Conservation (phyloP, 2,113 vertebrate genomes). For the Microtus montanus region DNA sequence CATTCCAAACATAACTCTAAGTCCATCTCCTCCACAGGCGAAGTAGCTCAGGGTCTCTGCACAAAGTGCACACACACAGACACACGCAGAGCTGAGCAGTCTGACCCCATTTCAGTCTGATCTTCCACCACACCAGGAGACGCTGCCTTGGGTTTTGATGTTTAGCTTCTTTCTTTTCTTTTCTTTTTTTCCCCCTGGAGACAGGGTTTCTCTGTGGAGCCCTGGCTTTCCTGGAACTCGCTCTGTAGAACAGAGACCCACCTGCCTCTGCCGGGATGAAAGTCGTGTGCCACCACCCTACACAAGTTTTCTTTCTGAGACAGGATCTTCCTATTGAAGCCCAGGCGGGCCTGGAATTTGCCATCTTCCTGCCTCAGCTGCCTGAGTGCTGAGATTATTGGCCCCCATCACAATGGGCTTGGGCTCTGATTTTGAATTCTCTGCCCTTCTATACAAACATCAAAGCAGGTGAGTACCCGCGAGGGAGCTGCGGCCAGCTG, state of each 20-base stretch:
- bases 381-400: neutral
- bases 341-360: neutral
- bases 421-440: neutral
- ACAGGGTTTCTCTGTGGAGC: neutral
- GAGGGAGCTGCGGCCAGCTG: neutral
- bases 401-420: neutral
- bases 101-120: neutral
- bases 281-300: neutral
- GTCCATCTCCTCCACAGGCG: neutral
- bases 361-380: neutral
- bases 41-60: neutral
- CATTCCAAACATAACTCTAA: conserved; percentile 22
- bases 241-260: neutral
- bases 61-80: neutral
- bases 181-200: neutral
- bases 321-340: neutral
- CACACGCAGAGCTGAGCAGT: neutral
- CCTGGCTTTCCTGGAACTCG: neutral
- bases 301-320: neutral
- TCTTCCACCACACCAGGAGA: rapidly evolving
- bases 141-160: neutral
- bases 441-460: neutral
- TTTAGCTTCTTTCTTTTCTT: neutral
- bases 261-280: neutral
- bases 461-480: neutral